Conservation (phyloP, 2,888 invertebrate genomes). For the Amphimallon solstitiale region DNA sequence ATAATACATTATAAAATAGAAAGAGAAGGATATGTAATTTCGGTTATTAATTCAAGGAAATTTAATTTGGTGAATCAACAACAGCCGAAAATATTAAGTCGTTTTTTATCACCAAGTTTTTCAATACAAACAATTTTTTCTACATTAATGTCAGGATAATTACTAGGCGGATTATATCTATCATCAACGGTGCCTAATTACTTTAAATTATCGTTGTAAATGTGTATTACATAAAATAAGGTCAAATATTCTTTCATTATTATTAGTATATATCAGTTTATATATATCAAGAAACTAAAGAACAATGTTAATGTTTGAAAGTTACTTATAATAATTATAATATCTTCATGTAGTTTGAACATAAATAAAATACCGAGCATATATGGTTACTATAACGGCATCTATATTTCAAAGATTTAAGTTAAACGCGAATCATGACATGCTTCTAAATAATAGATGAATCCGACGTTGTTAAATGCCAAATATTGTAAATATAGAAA, state of each 20-base stretch:
- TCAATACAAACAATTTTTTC: slow-evolving; percentile 26
- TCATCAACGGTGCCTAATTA: slow-evolving; percentile 4
- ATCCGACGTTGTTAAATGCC: too few species aligned
- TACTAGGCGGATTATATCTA: slow-evolving; percentile 18
- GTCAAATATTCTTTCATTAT: neutral
- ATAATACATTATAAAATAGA: slow-evolving; percentile 8
- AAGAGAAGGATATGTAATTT: slow-evolving; percentile 6
- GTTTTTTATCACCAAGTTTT: slow-evolving; percentile 1
- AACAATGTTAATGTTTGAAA: too few species aligned
- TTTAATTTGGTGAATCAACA: slow-evolving; percentile 28
- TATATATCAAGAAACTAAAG: too few species aligned
- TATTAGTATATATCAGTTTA: too few species aligned
- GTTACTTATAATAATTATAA: too few species aligned
- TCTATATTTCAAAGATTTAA: too few species aligned
- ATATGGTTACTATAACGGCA: too few species aligned
- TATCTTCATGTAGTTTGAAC: too few species aligned
- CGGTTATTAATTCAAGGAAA: slow-evolving; percentile 29
- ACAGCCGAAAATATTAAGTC: neutral
- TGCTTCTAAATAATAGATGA: too few species aligned
- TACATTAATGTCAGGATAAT: slow-evolving; percentile 25
- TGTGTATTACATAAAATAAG: slow-evolving; percentile 16
- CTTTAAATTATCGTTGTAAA: slow-evolving; percentile 18
- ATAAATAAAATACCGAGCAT: too few species aligned
- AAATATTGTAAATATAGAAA: too few species aligned
- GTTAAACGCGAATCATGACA: too few species aligned